A percentile compares a stretch with the other conserved stretches of the same genome.
Evolutionary conservation across 92 coral and sea anemone genomes (phyloP).

Genomic region (Porites evermanni): DNA sequence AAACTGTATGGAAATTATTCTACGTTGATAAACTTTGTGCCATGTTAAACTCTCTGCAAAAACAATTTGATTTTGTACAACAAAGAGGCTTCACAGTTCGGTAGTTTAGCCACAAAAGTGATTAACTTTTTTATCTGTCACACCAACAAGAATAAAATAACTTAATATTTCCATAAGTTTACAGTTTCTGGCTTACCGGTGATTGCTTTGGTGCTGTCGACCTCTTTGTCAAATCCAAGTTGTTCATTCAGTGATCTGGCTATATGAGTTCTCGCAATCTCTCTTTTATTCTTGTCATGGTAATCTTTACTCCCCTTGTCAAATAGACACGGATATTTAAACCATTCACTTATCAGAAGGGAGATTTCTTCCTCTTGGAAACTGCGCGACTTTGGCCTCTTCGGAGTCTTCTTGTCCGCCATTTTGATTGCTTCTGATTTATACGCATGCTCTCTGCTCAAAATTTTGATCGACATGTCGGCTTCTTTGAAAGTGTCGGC

Average conservation of each 20-base stretch:
- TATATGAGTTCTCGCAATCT: slow-evolving; percentile 10
- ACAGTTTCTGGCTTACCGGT: slow-evolving; percentile 16
- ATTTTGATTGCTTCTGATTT: not conserved
- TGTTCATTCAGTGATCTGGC: slow-evolving; percentile 10
- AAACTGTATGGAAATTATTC: not conserved
- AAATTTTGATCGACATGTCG: not conserved
- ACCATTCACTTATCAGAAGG: slow-evolving; percentile 1
- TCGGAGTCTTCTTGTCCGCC: not conserved
- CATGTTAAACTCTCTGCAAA: not conserved
- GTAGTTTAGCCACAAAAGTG: slow-evolving; percentile 31
- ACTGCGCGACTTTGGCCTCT: not conserved
- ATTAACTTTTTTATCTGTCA: slow-evolving; percentile 1
- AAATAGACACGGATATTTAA: slow-evolving; percentile 19
- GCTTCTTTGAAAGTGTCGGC: not conserved
- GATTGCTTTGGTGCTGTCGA: slow-evolving; percentile 14
- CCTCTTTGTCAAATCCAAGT: slow-evolving; percentile 2
- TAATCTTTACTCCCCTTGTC: slow-evolving; percentile 1
- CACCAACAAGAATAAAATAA: slow-evolving; percentile 20
- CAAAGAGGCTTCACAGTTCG: not conserved
- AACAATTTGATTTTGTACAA: not conserved
- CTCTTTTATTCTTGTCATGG: slow-evolving; percentile 14
- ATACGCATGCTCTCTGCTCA: no score
- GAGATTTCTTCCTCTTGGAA: not conserved
- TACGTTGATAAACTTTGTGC: not conserved
- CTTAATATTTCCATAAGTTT: slow-evolving; percentile 2